Evolutionary conservation across 2,113 vertebrate genomes (phyloP).

Genomic region (Tichodroma muraria): DNA sequence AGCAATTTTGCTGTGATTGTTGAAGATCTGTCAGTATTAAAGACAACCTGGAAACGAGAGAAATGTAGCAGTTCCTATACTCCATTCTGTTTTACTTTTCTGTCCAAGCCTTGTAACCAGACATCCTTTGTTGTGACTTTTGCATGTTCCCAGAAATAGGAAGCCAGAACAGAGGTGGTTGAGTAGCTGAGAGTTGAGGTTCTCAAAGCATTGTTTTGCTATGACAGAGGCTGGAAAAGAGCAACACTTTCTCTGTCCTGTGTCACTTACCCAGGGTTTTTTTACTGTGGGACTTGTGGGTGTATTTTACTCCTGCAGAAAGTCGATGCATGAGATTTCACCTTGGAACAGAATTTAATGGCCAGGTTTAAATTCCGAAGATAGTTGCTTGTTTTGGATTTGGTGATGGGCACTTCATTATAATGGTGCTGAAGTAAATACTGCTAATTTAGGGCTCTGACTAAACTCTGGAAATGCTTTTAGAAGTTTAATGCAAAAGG

Average conservation of each 20-base stretch:
- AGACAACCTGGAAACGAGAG: slow-evolving; percentile 58
- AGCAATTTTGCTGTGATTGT: slow-evolving; percentile 35
- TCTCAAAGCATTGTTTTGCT: not conserved
- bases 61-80: slow-evolving; percentile 30
- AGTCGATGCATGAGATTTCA: not conserved
- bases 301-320: not conserved
- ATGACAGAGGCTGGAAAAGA: not conserved
- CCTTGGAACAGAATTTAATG: not conserved
- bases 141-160: slow-evolving; percentile 34
- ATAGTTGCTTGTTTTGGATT: slow-evolving; percentile 60
- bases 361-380: slow-evolving; percentile 12
- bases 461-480: slow-evolving; percentile 44
- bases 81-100: slow-evolving; percentile 47
- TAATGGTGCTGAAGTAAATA: slow-evolving; percentile 43
- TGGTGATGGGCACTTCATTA: slow-evolving; percentile 36
- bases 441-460: slow-evolving; percentile 38
- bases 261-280: not conserved
- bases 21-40: slow-evolving; percentile 55
- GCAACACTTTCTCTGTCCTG: not conserved
- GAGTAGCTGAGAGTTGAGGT: slow-evolving; percentile 14
- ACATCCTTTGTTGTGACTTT: slow-evolving; percentile 59
- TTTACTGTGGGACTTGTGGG: not conserved
- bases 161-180: slow-evolving; percentile 18
- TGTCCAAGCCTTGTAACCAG: slow-evolving; percentile 46
- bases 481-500: slow-evolving; percentile 26